Evolutionary conservation across 1,140 invertebrate species (phyloP), one percentile per base, ranked within the genome.

Genomic region (Elysia chlorotica): DNA sequence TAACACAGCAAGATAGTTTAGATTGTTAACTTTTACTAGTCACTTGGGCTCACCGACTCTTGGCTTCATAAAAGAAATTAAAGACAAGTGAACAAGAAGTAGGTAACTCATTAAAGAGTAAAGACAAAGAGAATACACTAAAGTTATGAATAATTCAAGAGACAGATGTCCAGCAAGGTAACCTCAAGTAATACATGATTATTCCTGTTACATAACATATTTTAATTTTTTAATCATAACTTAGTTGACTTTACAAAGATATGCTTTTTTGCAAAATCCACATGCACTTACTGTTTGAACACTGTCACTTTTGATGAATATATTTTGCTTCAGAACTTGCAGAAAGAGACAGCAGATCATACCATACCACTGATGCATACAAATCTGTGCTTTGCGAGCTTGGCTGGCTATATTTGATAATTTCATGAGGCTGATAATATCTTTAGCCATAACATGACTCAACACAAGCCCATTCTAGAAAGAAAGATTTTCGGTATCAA

Each of bases 291-390:
- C n/a, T n/a, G n/a, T n/a, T n/a, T n/a, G n/a, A 14, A 48, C 10
- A n/a, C 10, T 48, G 10, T 68, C 35, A 33, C 23, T 41, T 33
- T 48, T 68, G 3, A 21, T 25, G 2, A 31, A 25, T 38, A 56
- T 21, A 19, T 28, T 30, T n/a, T 69, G 53, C 31, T 25, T 59
- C 25, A 69, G 36, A 21, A 59, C 23, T 30, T 69, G 23, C 2
- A 63, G 17, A 63, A 71, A 62, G n/a, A 71, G 0, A 38, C 36
- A 62, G n/a, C 57, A 10, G 21, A 71, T 25, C 36, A 71, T 25
- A 21, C 69, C 69, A 71, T 71, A 19, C 69, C 69, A 71, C 31
- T 71, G 69, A 33, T 62, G 59, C 23, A 71, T 19, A 36, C 69
- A 71, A 17, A 71, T n/a, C 31, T 63, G 69, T 10, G 69, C 57